A percentile compares a stretch with the other conserved stretches of the same genome.
These are phyloP conservation scores for Eciton burchellii DNA, from an alignment of 1,140 invertebrate species.

Conservation along the genomic window DNA sequence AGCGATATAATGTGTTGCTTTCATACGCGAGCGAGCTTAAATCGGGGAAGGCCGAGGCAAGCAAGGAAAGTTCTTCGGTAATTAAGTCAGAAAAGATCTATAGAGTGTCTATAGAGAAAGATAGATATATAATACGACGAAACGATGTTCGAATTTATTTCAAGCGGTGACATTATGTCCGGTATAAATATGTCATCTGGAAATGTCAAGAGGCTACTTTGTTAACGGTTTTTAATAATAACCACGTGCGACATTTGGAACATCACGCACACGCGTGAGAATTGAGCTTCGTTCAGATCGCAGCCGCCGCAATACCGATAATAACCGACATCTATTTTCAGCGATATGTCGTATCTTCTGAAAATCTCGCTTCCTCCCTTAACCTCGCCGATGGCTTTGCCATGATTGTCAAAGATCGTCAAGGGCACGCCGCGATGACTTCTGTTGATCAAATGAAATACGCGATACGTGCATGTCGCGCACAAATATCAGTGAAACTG, in stretches of 20 bases:
- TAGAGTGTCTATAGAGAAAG: too few relatives aligned
- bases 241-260: background rate
- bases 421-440: background rate
- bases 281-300: constrained; percentile 6
- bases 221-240: constrained; percentile 37
- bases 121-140: too few relatives aligned
- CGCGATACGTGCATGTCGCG: background rate
- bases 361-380: too few relatives aligned
- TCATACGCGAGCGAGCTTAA: constrained; percentile 1
- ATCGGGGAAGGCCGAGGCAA: constrained; percentile 7
- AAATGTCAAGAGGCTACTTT: constrained; percentile 47
- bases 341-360: too few relatives aligned
- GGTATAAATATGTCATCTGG: constrained; percentile 44
- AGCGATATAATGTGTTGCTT: constrained; percentile 32
- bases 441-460: constrained; percentile 3
- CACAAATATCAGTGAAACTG: constrained; percentile 13
- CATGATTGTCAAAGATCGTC: too few relatives aligned
- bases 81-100: constrained; percentile 16
- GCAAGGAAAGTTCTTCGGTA: constrained; percentile 39
- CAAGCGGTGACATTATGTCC: constrained; percentile 39
- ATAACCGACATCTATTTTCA: too few relatives aligned
- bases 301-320: too few relatives aligned
- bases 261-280: too few relatives aligned
- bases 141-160: constrained; percentile 43
- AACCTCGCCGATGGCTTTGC: background rate